Base-by-base conservation (phyloP, 2,797 vertebrate species). In the Phataginus tricuspis region DNA sequence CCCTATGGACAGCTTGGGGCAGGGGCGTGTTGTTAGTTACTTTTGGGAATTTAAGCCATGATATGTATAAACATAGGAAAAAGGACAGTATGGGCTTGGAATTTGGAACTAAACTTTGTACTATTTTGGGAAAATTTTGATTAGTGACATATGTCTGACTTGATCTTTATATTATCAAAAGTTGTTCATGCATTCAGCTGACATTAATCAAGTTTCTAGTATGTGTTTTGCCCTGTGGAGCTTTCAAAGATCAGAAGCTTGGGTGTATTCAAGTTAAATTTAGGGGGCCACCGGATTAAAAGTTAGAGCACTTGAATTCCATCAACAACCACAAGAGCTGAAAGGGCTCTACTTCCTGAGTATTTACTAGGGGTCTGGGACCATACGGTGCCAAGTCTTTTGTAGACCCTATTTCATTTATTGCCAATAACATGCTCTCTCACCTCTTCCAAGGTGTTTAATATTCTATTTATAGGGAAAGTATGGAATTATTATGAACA, bases 111-210 rank as follows among this genome's bases (percentile, higher is more conserved):
- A 4, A 23, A 53, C 61, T 68, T 86, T 86, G 53, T 37, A 63
- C 68, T 59, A 15, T 64, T 79, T 69, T 31, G 74, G 39, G 31
- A 29, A 63, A 49, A 57, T 53, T 27, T 69, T 55, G 13, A 78
- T 85, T 88, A 31, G 19, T 87, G 59, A 27, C 12, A 66, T 69
- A 80, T 94, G 63, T 86, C 49, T 86, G 69, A 59, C 42, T 89
- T 68, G 34, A 66, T 83, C 42, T 75, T 78, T 55, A 86, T 86
- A 57, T 91, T 77, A 79, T 90, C 45, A 69, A 75, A 77, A 88
- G 25, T 25, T 6, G 39, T 59, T 25, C 13, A 42, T 57, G 7
- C 12, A 18, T 72, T 79, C 8, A 18, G 25, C 29, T 79, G 72
- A 45, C 45, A 72, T 55, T 45, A 18, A 45, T 53, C 31, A 23